Percentiles rank a stretch among this genome's conserved stretches.
phyloP scores from a whole-genome alignment of 2,797 vertebrate genomes.

The Hybognathus amarus region DNA sequence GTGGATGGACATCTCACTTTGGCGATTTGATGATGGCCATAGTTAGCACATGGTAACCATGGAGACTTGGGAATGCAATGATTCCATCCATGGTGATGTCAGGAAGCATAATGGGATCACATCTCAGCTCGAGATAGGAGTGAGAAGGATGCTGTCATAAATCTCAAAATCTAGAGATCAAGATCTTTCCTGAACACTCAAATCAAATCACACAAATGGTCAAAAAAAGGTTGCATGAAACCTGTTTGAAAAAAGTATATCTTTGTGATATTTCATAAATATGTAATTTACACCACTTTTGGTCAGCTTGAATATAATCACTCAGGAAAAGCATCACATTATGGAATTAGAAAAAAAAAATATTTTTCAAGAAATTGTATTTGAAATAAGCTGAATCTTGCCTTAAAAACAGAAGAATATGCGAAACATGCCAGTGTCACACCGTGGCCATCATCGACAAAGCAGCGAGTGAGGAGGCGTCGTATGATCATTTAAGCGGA shows the following conservation, averaged over 20 bases:
- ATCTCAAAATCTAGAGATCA: not conserved
- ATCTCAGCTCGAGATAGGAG: conserved; percentile 7
- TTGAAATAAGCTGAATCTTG: not conserved
- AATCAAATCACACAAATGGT: not conserved
- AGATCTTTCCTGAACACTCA: not conserved
- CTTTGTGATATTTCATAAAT: not conserved
- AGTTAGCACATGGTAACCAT: conserved; percentile 46
- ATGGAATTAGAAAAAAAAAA: not conserved
- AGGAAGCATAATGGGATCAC: conserved; percentile 21
- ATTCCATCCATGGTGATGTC: conserved; percentile 17
- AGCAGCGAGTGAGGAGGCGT: no score
- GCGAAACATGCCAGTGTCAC: no score
- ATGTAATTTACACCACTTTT: not conserved
- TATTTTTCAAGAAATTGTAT: not conserved
- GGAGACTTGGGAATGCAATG: conserved; percentile 32
- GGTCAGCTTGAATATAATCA: not conserved
- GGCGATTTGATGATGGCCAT: conserved; percentile 39
- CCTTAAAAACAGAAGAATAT: not conserved
- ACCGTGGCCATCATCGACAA: no score
- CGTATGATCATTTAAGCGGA: no score
- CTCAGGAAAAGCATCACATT: not conserved
- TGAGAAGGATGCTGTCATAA: not conserved
- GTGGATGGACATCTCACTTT: conserved; percentile 40
- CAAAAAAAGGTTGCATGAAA: not conserved
- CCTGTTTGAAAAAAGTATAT: not conserved